phyloP scores from a whole-genome alignment of 2,113 vertebrate species.

The Vulpes lagopus region DNA sequence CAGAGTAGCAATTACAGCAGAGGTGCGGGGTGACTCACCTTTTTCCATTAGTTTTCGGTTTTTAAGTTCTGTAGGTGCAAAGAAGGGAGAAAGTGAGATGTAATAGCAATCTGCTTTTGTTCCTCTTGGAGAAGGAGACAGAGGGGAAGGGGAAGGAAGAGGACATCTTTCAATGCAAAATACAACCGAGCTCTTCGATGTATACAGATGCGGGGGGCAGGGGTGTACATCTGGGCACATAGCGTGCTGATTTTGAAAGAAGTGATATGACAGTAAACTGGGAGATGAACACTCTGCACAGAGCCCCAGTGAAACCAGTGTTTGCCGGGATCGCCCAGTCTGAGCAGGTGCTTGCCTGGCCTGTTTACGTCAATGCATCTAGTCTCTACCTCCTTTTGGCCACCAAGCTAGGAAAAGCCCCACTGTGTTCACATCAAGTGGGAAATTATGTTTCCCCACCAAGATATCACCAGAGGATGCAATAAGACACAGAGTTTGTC shows the following conservation, averaged over 20 bases:
- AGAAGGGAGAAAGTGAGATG: neutral
- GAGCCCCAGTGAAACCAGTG: accelerated
- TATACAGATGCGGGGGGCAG: accelerated
- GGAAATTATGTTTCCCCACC: neutral
- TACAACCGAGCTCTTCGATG: accelerated
- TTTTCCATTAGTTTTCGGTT: neutral
- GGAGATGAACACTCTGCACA: accelerated
- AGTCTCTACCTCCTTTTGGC: neutral
- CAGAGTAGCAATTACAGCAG: no score
- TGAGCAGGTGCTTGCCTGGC: neutral
- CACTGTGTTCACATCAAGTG: neutral
- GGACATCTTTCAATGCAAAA: accelerated
- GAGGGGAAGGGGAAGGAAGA: no score
- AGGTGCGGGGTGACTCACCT: neutral
- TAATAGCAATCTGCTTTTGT: accelerated
- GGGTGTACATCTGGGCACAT: accelerated
- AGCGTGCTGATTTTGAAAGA: neutral
- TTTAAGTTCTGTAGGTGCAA: neutral
- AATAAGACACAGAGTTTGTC: accelerated
- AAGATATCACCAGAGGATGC: neutral
- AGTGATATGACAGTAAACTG: accelerated
- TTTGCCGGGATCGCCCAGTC: neutral
- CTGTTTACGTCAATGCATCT: accelerated
- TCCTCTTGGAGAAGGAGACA: neutral
- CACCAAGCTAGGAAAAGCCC: neutral